These are phyloP conservation scores for Torymus aiolomorphi DNA, from an alignment of 2,888 invertebrate species.

Conservation along the genomic window DNA sequence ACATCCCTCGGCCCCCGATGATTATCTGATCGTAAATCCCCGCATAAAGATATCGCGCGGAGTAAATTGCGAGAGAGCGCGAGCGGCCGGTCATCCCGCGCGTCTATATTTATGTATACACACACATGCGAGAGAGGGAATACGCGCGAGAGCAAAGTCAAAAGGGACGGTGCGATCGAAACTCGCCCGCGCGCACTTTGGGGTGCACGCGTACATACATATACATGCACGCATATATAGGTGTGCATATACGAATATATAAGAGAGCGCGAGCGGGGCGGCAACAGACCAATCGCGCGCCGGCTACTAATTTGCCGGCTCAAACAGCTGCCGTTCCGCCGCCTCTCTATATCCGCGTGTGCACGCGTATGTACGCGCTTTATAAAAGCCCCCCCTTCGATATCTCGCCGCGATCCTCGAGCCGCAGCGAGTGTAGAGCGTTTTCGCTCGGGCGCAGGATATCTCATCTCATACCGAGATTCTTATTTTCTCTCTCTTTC, in stretches of 20 bases:
- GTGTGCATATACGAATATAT: slow-evolving; percentile 1
- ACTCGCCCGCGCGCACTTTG: slow-evolving; percentile 23
- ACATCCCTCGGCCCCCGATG: slow-evolving; percentile 72
- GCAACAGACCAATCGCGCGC: slow-evolving; percentile 75
- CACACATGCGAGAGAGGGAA: slow-evolving; percentile 14
- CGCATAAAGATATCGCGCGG: slow-evolving; percentile 74
- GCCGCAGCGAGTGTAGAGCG: slow-evolving; percentile 50
- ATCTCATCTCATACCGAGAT: slow-evolving; percentile 51
- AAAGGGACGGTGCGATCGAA: slow-evolving; percentile 16
- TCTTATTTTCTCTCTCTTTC: slow-evolving; percentile 58
- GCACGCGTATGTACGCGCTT: slow-evolving; percentile 48
- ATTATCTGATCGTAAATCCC: slow-evolving; percentile 75
- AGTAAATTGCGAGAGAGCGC: slow-evolving; percentile 71
- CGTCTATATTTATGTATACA: slow-evolving; percentile 18
- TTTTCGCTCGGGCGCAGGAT: neutral
- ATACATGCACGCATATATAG: slow-evolving; percentile 37
- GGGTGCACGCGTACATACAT: slow-evolving; percentile 28
- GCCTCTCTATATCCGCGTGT: slow-evolving; percentile 59
- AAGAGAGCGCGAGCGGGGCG: slow-evolving; percentile 66
- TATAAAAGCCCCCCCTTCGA: slow-evolving; percentile 59
- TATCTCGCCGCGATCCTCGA: slow-evolving; percentile 56
- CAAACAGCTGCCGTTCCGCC: slow-evolving; percentile 75
- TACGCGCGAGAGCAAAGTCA: slow-evolving; percentile 1
- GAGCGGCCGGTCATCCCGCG: slow-evolving; percentile 2
- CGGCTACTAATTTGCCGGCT: slow-evolving; percentile 76